These are phyloP conservation scores for Strix uralensis DNA, from an alignment of 2,113 vertebrate species.

Conservation along the genomic window DNA sequence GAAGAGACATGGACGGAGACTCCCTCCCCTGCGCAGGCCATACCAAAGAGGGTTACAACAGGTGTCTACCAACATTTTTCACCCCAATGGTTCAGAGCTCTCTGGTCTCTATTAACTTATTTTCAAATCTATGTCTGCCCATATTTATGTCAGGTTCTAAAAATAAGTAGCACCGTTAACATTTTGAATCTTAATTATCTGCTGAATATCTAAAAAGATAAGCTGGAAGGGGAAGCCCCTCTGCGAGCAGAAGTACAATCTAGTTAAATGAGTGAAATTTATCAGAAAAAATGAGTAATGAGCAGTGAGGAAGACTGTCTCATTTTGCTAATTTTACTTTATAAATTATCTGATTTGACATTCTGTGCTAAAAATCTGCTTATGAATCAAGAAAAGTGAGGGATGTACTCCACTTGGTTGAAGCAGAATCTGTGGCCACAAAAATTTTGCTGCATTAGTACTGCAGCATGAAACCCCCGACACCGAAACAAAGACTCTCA, in stretches of 20 bases:
- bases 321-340: slow-evolving; percentile 49
- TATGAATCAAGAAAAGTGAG: background rate
- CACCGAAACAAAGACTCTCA: background rate
- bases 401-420: background rate
- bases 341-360: slow-evolving; percentile 63
- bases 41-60: background rate
- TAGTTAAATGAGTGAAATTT: slow-evolving; percentile 53
- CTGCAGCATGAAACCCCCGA: background rate
- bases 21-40: background rate
- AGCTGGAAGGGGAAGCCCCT: slow-evolving; percentile 45
- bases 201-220: slow-evolving; percentile 46
- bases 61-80: background rate
- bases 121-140: background rate
- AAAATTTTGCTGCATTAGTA: background rate
- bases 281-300: slow-evolving; percentile 68
- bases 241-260: background rate
- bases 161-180: background rate
- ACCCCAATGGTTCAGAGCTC: background rate
- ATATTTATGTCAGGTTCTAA: slow-evolving; percentile 5
- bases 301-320: slow-evolving; percentile 31
- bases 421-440: background rate
- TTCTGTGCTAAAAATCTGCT: slow-evolving; percentile 38
- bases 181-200: slow-evolving; percentile 60
- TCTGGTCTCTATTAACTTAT: background rate
- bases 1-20: background rate